Evolutionary conservation across 2,113 vertebrate species (phyloP), one percentile per base, ranked within the genome.

Genomic region (Osmerus mordax): DNA sequence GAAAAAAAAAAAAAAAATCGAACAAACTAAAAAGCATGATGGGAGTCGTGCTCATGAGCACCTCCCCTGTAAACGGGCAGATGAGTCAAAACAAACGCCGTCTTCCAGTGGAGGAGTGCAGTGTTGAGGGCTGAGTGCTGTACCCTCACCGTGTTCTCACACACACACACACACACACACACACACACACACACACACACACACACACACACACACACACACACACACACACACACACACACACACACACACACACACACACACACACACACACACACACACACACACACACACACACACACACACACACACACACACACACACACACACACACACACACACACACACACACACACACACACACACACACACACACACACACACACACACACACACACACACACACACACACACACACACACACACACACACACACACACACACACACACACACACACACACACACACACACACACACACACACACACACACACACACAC

Each of bases 81-180:
- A 25, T 64, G 58, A 56, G 56, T 52, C 28, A 69, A 29, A 59
- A 74, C 65, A 66, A 32, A 64, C 9, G 14, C 0, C 36, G 54
- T n/a, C 14, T 67, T 53, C 21, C 51, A 5, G 11, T 14, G 13
- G 47, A 52, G 15, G 21, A 53, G 36, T 8, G 65, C 59, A 19
- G 4, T 59, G 3, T 23, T 56, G 55, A 63, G 61, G 0, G 0
- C 55, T 71, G 64, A 23, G 9, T 47, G 41, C 41, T 47, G 2
- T 5, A 47, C 5, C 9, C 41, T 12, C 41, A 47, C 41, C 1
- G 36, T 41, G 36, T 32, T 32, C 32, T 36, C 16, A 77, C 3
- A 61, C 9, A 15, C n/a, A 62, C 13, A 23, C 29, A 54, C 16
- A 47, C 29, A 54, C 16, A 47, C 16, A 77, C 3, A 61, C 9